These are phyloP conservation scores for Miichthys miiuy DNA, from an alignment of 2,797 vertebrate species.

Conservation along the genomic window DNA sequence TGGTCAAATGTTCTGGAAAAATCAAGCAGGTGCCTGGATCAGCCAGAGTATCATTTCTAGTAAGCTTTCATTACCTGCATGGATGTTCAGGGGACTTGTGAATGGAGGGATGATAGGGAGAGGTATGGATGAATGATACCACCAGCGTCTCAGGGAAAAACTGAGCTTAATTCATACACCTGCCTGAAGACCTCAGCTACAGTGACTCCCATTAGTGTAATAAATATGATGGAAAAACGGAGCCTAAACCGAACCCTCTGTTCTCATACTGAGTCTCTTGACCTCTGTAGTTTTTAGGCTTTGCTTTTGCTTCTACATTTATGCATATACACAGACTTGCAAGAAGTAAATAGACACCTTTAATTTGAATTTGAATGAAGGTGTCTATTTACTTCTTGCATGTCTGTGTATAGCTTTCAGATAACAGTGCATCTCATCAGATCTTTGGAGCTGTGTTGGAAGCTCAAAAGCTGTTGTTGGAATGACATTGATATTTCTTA, in stretches of 20 bases:
- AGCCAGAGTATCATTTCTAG: slow-evolving; percentile 49
- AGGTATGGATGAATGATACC: slow-evolving; percentile 42
- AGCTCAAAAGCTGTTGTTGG: not conserved
- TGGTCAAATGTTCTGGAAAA: slow-evolving; percentile 70
- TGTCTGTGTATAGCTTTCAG: not conserved
- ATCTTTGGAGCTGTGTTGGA: not conserved
- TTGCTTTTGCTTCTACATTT: not conserved
- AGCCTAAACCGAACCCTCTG: slow-evolving; percentile 6
- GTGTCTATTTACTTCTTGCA: no score
- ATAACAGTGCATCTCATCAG: not conserved
- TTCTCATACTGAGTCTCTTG: not conserved
- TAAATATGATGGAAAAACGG: slow-evolving; percentile 48
- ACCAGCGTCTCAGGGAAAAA: slow-evolving; percentile 36
- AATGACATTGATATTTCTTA: slow-evolving; percentile 6
- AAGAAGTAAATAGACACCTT: no score
- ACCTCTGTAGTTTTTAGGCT: not conserved
- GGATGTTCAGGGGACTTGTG: slow-evolving; percentile 40
- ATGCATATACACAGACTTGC: no score
- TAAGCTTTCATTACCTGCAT: slow-evolving; percentile 48
- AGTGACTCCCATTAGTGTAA: slow-evolving; percentile 33
- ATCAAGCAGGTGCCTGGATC: slow-evolving; percentile 57
- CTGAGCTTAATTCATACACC: slow-evolving; percentile 36
- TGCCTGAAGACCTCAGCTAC: slow-evolving; percentile 21
- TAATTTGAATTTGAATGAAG: no score
- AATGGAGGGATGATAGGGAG: slow-evolving; percentile 39